Conservation (phyloP, 2,797 vertebrate species). For the Gymnocypris eckloni region DNA sequence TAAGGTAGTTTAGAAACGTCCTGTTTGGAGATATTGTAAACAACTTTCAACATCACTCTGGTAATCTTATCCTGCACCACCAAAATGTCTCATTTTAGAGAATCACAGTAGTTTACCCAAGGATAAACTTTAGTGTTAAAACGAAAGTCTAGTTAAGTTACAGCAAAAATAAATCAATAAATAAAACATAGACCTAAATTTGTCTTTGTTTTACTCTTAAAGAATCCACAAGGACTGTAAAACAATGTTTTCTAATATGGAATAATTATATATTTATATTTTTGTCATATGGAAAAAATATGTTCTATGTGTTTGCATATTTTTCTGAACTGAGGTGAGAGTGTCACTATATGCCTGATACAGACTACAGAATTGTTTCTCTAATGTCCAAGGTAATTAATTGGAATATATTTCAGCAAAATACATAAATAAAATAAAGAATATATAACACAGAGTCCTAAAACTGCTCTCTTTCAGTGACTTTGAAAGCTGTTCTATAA, state of each 20-base stretch:
- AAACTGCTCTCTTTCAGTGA: slow-evolving; percentile 1
- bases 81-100: not conserved
- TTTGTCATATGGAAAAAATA: no score
- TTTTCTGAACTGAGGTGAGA: not conserved
- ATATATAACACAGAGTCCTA: not conserved
- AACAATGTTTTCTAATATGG: no score
- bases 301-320: not conserved
- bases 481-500: not conserved
- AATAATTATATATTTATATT: no score
- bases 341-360: not conserved
- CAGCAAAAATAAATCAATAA: not conserved
- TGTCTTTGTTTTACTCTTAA: not conserved
- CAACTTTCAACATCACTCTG: not conserved
- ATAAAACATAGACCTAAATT: not conserved
- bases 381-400: not conserved
- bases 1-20: not conserved
- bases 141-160: not conserved
- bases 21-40: not conserved
- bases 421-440: not conserved
- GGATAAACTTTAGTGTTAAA: not conserved
- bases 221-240: not conserved
- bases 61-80: no score
- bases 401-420: not conserved
- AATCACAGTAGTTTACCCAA: not conserved
- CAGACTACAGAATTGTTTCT: not conserved